A percentile compares a stretch with the other conserved stretches of the same genome.
phyloP scores from a whole-genome alignment of 1,140 invertebrate species.

The Pachyrhynchus sulphureomaculatus region DNA sequence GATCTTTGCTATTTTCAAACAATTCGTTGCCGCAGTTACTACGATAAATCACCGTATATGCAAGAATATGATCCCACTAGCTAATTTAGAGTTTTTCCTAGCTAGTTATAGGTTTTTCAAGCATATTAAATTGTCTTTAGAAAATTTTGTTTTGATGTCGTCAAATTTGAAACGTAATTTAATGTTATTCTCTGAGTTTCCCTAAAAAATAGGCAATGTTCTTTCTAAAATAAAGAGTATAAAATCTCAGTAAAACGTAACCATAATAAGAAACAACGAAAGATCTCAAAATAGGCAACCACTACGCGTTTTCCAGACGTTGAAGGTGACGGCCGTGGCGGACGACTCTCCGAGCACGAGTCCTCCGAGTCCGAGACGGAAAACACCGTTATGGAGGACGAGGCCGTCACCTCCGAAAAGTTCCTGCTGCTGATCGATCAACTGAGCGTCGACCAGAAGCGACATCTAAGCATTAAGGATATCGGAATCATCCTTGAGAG shows the following conservation, averaged over 20 bases:
- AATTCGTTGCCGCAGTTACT: too few species aligned
- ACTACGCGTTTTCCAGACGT: conserved; percentile 55
- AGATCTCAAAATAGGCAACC: conserved; percentile 33
- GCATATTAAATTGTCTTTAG: too few species aligned
- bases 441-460: conserved; percentile 85
- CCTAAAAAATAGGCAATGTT: too few species aligned
- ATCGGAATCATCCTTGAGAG: conserved; percentile 92
- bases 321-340: conserved; percentile 56
- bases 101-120: too few species aligned
- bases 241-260: background rate
- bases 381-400: conserved; percentile 88
- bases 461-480: conserved; percentile 89
- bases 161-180: too few species aligned
- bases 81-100: too few species aligned
- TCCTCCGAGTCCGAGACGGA: conserved; percentile 90
- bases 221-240: too few species aligned
- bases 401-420: conserved; percentile 83
- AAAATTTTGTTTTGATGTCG: too few species aligned
- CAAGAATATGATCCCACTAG: too few species aligned
- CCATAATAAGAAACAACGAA: conserved; percentile 8
- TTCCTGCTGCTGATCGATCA: conserved; percentile 91
- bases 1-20: too few species aligned
- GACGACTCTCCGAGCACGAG: conserved; percentile 66
- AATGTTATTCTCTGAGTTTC: too few species aligned
- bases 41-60: too few species aligned